Base-by-base conservation (phyloP, 1,140 invertebrate species). In the Probaryconus sp. region DNA sequence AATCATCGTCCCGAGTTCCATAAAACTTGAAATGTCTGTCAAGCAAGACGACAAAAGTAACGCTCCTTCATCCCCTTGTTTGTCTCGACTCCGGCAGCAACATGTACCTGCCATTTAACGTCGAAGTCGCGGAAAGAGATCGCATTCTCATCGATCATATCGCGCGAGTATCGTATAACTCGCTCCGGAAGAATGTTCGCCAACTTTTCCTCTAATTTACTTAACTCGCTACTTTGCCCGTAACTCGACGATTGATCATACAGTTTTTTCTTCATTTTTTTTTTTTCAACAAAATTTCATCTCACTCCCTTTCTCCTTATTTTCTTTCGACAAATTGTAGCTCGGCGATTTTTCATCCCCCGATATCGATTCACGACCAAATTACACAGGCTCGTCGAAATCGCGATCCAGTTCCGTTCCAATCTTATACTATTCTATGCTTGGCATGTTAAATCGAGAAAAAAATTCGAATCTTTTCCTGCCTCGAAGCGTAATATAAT, bases 171-270 rank as follows among this genome's bases (percentile, higher is more conserved):
- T 35, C 26, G 26, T 17, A 26, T 33, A 58, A 45, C 16, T 37
- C 31, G 30, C 28, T 31, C 33, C 45, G 45, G 35, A 61, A 65
- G 26, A 30, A 51, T 26, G 48, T 55, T 26, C 31, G 24, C 37
- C 42, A 55, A 65, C 37, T 47, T 53, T 53, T 35, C 13, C 21
- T 55, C 50, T 55, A 65, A 65, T 65, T 65, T 65, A 65, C 61
- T 65, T 47, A 65, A 30, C 30, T 65, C 14, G 45, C 26, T 61
- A 40, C 43, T 14, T 48, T 47, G 5, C 16, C n/a, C 20, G 56
- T 61, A 61, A 48, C 18, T 53, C 14, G 4, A 40, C 58, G 26
- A 61, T 50, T 42, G 47, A 64, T 64, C 60, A 48, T n/a, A 16
- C 10, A 2, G 18, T 35, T 55, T 65, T 48, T 38, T 51, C 40